Conservation (phyloP, 2,797 vertebrate genomes). For the Tolypeutes matacus region DNA sequence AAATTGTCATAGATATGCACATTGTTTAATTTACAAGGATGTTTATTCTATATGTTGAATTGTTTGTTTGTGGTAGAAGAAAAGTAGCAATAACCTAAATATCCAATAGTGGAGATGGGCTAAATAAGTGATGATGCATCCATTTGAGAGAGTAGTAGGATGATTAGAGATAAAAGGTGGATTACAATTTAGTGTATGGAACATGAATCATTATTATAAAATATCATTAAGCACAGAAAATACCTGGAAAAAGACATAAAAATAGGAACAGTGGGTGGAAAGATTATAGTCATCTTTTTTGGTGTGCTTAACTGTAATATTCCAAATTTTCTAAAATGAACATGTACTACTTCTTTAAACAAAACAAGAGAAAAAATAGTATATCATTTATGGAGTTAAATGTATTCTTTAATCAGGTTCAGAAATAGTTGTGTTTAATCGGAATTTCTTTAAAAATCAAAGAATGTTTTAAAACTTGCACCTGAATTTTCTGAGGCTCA, state of each 20-base stretch:
- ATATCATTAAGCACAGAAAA: conserved; percentile 50
- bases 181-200: not conserved
- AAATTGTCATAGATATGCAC: not conserved
- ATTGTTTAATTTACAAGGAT: not conserved
- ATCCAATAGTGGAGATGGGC: not conserved
- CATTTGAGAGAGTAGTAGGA: not conserved
- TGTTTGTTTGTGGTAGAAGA: not conserved
- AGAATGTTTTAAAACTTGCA: not conserved
- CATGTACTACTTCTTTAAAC: not conserved
- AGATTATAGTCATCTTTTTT: not conserved
- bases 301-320: not conserved
- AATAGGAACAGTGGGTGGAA: not conserved
- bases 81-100: not conserved
- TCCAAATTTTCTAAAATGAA: conserved; percentile 31
- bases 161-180: not conserved
- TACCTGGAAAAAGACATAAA: not conserved
- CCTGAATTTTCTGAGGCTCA: not conserved
- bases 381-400: not conserved
- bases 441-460: conserved; percentile 31
- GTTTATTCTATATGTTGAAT: not conserved
- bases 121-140: not conserved
- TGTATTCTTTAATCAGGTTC: conserved; percentile 19
- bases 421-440: not conserved
- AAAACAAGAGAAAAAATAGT: not conserved
- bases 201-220: not conserved